Percentiles rank a stretch among this genome's conserved stretches.
Conservation (phyloP, 2,888 invertebrate species). For the Ophioninae sp. region DNA sequence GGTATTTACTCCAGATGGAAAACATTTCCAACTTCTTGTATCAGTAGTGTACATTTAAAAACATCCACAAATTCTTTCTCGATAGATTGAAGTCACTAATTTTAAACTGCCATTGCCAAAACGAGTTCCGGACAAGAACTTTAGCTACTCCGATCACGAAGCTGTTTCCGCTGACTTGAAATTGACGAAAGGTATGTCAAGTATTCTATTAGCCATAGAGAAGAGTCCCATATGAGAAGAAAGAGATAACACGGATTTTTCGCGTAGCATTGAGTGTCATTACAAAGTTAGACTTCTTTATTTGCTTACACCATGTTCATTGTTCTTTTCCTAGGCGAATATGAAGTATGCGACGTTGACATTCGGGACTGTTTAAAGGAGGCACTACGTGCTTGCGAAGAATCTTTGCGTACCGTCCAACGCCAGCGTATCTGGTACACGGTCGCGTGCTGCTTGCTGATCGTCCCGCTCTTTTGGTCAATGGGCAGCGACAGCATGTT, state of each 20-base stretch:
- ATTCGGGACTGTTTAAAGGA: conserved; percentile 81
- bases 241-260: background rate
- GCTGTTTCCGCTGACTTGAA: conserved; percentile 86
- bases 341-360: conserved; percentile 66
- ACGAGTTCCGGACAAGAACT: conserved; percentile 86
- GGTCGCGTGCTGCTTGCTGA: conserved; percentile 82
- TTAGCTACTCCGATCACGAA: conserved; percentile 96
- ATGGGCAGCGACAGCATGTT: conserved; percentile 73
- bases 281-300: background rate
- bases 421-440: conserved; percentile 83
- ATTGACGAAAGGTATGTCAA: conserved; percentile 70
- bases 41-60: background rate
- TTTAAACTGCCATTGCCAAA: conserved; percentile 88
- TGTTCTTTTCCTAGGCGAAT: conserved; percentile 65
- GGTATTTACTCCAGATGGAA: conserved; percentile 65
- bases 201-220: background rate
- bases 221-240: background rate
- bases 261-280: background rate
- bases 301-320: background rate
- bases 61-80: conserved; percentile 18
- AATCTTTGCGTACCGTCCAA: conserved; percentile 82
- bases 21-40: background rate
- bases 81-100: conserved; percentile 68
- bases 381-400: conserved; percentile 84
- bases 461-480: conserved; percentile 78